A percentile compares a stretch with the other conserved stretches of the same genome.
Conservation (phyloP, 1,140 invertebrate species). For the Metopolophium dirhodum region DNA sequence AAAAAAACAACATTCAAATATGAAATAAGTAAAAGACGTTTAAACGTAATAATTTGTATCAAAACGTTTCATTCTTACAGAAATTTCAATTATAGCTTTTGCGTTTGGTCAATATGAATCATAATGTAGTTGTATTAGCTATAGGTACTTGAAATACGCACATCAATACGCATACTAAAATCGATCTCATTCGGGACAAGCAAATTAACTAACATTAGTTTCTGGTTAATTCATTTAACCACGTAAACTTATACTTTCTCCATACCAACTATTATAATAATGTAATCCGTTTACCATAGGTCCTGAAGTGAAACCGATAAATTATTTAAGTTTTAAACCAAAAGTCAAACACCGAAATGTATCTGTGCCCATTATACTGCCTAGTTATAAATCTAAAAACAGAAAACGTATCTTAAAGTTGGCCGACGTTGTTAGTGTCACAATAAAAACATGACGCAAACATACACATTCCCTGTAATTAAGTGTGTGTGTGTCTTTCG, state of each 20-base stretch:
- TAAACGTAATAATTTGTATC: background rate
- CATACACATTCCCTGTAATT: background rate
- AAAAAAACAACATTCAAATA: too few relatives aligned
- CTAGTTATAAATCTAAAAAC: background rate
- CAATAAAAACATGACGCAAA: background rate
- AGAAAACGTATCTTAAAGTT: background rate
- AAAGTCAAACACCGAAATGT: slow-evolving; percentile 9
- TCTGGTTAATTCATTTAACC: slow-evolving; percentile 16
- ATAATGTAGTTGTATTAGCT: background rate
- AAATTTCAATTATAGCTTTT: background rate
- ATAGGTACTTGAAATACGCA: background rate
- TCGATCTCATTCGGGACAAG: background rate
- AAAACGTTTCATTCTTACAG: background rate
- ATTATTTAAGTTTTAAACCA: slow-evolving; percentile 29
- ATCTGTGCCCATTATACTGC: background rate
- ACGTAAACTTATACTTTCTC: background rate
- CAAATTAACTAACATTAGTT: slow-evolving; percentile 15
- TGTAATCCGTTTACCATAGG: background rate
- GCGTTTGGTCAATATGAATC: background rate
- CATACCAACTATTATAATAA: background rate
- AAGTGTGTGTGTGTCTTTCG: background rate
- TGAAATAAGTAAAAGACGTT: background rate
- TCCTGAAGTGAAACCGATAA: slow-evolving; percentile 13
- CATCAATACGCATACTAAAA: background rate
- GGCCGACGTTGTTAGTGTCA: background rate